Evolutionary conservation across 2,888 invertebrate species (phyloP).

Genomic region (Taphrorychus bicolor): DNA sequence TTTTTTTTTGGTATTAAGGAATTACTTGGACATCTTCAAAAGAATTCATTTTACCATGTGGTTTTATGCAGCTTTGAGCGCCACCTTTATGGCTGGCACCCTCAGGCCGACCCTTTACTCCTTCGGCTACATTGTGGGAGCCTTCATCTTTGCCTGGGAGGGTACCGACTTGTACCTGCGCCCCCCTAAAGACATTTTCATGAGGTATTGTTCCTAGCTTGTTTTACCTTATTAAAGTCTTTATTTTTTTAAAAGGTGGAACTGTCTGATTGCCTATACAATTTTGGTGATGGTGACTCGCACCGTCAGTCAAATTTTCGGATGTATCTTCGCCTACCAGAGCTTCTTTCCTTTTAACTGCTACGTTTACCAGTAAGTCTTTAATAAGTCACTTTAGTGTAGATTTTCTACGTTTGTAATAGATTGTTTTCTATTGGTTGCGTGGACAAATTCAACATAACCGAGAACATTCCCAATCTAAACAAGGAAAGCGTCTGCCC

Average conservation of each 20-base stretch:
- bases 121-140: conserved; percentile 27
- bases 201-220: conserved; percentile 13
- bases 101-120: conserved; percentile 25
- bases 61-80: conserved; percentile 24
- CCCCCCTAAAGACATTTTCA: conserved; percentile 16
- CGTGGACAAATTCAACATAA: conserved; percentile 18
- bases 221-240: neutral
- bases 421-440: conserved; percentile 34
- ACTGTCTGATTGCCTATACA: conserved; percentile 30
- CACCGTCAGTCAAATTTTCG: conserved; percentile 25
- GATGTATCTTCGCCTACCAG: conserved; percentile 29
- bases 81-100: conserved; percentile 28
- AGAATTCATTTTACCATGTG: conserved; percentile 18
- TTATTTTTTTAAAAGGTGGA: conserved; percentile 31
- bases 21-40: conserved; percentile 27
- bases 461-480: conserved; percentile 20
- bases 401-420: neutral
- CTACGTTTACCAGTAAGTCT: conserved; percentile 16
- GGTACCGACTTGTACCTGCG: conserved; percentile 29
- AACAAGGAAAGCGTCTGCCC: neutral
- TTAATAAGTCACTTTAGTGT: neutral
- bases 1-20: conserved; percentile 29
- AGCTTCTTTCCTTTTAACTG: conserved; percentile 11
- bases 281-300: conserved; percentile 23
- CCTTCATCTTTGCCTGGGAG: conserved; percentile 31